Evolutionary conservation across 2,888 invertebrate genomes (phyloP).

Genomic region (Rambutsinella grinnellia): DNA sequence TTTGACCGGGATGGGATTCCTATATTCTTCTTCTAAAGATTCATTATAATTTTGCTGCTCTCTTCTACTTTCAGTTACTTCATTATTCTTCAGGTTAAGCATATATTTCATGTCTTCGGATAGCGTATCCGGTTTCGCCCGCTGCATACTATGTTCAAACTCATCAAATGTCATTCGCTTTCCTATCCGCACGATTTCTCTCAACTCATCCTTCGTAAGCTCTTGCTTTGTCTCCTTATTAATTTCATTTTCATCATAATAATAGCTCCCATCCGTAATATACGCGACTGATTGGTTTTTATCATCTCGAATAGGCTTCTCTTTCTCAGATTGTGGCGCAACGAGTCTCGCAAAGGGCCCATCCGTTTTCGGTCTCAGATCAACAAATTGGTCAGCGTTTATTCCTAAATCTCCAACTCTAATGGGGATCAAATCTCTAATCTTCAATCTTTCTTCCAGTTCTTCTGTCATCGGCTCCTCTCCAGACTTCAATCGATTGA

Average conservation of each 20-base stretch:
- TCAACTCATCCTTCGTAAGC: slow-evolving; percentile 26
- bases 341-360: slow-evolving; percentile 54
- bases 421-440: slow-evolving; percentile 59
- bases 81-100: slow-evolving; percentile 27
- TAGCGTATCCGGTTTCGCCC: background rate
- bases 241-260: background rate
- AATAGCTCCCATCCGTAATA: slow-evolving; percentile 21
- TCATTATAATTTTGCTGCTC: too few species aligned
- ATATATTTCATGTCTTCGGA: slow-evolving; percentile 50
- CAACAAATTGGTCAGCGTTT: slow-evolving; percentile 4
- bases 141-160: slow-evolving; percentile 49
- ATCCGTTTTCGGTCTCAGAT: too few species aligned
- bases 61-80: too few species aligned
- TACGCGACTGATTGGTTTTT: background rate
- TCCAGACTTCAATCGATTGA: slow-evolving; percentile 55
- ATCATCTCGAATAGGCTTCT: background rate
- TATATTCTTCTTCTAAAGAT: background rate
- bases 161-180: slow-evolving; percentile 53
- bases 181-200: slow-evolving; percentile 3
- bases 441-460: slow-evolving; percentile 52
- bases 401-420: slow-evolving; percentile 44
- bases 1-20: background rate
- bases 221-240: background rate
- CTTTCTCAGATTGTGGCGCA: slow-evolving; percentile 17
- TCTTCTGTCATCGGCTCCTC: slow-evolving; percentile 55